Conservation (phyloP, 2,888 invertebrate species). For the Colostygia pectinataria region DNA sequence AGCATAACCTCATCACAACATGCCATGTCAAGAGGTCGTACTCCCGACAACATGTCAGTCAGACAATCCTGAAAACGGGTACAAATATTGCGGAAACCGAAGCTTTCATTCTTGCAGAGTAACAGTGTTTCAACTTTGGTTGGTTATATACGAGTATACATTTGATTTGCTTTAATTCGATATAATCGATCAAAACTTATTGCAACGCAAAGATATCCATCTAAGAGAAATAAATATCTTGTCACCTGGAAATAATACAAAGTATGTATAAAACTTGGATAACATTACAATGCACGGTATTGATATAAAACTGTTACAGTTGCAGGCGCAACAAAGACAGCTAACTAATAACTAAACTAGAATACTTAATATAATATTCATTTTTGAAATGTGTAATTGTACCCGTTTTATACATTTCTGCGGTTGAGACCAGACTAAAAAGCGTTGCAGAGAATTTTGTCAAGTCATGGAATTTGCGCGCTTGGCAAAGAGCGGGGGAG, state of each 20-base stretch:
- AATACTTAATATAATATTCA: constrained; percentile 13
- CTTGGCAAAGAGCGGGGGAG: constrained; percentile 47
- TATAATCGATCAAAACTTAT: too few relatives aligned
- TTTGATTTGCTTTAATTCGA: too few relatives aligned
- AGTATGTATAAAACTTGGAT: too few relatives aligned
- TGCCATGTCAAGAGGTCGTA: constrained; percentile 39
- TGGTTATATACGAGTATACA: too few relatives aligned
- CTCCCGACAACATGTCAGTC: constrained; percentile 20
- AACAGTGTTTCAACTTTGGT: too few relatives aligned
- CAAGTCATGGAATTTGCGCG: constrained; percentile 50
- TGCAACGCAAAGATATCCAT: too few relatives aligned
- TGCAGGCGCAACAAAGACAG: too few relatives aligned
- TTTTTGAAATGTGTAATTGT: constrained; percentile 9
- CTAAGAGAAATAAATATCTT: too few relatives aligned
- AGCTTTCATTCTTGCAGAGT: too few relatives aligned
- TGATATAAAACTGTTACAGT: too few relatives aligned
- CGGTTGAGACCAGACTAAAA: constrained; percentile 22
- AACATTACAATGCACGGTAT: too few relatives aligned
- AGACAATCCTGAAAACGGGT: constrained; percentile 25
- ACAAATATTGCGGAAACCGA: constrained; percentile 9
- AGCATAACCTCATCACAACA: constrained; percentile 35
- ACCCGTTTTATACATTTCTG: constrained; percentile 22
- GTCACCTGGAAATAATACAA: too few relatives aligned
- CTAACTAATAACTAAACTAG: constrained; percentile 8
- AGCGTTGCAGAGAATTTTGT: constrained; percentile 44